A percentile compares a stretch with the other conserved stretches of the same genome.
phyloP scores from a whole-genome alignment of 2,113 vertebrate genomes.

The Pipa parva region DNA sequence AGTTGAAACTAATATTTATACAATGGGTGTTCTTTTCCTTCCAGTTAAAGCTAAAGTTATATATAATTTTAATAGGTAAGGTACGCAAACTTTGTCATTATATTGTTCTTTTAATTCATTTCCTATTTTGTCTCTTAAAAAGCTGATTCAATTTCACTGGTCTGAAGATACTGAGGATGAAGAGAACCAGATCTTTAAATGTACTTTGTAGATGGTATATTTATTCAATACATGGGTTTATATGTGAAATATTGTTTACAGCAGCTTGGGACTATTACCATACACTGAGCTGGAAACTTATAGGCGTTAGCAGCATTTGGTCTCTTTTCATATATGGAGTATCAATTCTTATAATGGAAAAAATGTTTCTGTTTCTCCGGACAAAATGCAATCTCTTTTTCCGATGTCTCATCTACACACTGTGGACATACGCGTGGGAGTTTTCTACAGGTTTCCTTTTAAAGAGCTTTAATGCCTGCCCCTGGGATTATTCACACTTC shows the following conservation, averaged over 20 bases:
- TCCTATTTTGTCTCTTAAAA: background rate
- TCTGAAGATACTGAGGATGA: background rate
- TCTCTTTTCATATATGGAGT: conserved; percentile 44
- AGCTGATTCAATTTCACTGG: background rate
- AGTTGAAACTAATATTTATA: no score
- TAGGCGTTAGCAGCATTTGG: conserved; percentile 43
- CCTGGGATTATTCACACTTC: conserved; percentile 45
- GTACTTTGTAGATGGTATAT: conserved; percentile 38
- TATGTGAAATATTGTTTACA: conserved; percentile 46
- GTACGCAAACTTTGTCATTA: background rate
- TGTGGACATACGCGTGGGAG: conserved; percentile 44
- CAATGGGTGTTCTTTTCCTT: no score
- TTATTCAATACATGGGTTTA: conserved; percentile 41
- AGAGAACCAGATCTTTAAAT: conserved; percentile 6
- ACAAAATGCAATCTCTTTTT: conserved; percentile 24
- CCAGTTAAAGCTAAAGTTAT: no score
- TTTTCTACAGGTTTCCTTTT: conserved; percentile 42
- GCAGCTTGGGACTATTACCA: conserved; percentile 38
- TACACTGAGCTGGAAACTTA: conserved; percentile 36
- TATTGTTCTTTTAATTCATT: background rate
- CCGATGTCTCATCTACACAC: conserved; percentile 38
- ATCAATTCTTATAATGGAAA: conserved; percentile 43
- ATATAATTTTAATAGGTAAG: conserved; percentile 11
- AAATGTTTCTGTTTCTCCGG: conserved; percentile 38
- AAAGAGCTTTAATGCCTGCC: conserved; percentile 35